A percentile compares a stretch with the other conserved stretches of the same genome.
phyloP scores from a whole-genome alignment of 2,113 vertebrate genomes.

The Brachionichthys hirsutus region DNA sequence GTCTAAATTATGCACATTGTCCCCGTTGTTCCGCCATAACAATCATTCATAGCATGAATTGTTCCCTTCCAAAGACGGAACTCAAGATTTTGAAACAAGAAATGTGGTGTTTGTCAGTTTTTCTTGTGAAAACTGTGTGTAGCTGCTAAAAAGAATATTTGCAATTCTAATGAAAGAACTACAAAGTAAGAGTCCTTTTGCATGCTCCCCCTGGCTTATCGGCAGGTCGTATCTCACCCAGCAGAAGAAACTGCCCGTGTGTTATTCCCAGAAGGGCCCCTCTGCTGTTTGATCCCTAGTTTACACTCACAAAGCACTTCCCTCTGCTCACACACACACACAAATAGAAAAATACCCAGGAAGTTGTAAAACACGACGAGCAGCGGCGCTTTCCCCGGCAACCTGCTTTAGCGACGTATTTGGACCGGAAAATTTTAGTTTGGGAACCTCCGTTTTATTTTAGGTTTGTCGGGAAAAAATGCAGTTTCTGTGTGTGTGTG shows the following conservation, averaged over 20 bases:
- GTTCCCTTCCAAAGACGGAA: not conserved
- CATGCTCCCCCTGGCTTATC: not conserved
- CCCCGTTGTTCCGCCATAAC: not conserved
- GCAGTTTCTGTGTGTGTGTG: not conserved
- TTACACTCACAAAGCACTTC: constrained; percentile 11
- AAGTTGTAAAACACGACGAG: constrained; percentile 50
- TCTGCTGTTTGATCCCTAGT: not conserved
- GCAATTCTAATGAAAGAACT: not conserved
- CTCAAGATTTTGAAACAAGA: not conserved
- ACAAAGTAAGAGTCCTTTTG: constrained; percentile 8
- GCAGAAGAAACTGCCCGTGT: constrained; percentile 1
- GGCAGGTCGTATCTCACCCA: not conserved
- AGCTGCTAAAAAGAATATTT: not conserved
- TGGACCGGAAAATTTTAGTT: constrained; percentile 67
- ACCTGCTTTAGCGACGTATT: constrained; percentile 61
- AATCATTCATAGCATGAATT: not conserved
- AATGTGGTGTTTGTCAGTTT: not conserved
- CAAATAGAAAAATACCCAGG: constrained; percentile 38
- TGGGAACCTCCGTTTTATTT: constrained; percentile 56
- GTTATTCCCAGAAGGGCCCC: not conserved
- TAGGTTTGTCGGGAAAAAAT: constrained; percentile 43
- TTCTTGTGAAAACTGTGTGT: not conserved
- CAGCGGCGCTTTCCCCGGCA: constrained; percentile 16
- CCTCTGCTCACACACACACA: constrained; percentile 3
- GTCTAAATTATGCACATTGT: not conserved